These are phyloP conservation scores for Blennius ocellaris DNA, from an alignment of 2,113 vertebrate genomes.

Conservation along the genomic window DNA sequence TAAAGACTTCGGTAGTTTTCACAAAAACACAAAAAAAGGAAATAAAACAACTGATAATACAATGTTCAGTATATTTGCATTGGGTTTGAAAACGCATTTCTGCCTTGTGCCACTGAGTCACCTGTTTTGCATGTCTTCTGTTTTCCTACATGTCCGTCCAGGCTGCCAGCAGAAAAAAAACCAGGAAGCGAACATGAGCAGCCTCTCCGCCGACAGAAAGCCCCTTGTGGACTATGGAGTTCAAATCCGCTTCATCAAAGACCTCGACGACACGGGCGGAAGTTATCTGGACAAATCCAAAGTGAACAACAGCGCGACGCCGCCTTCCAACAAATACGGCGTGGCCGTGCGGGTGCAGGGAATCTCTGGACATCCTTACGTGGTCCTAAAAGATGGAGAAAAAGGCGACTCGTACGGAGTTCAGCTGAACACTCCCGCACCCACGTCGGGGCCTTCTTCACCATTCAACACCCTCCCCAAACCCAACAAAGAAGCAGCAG, in stretches of 20 bases:
- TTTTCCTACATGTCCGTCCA: slow-evolving; percentile 12
- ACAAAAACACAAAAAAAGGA: not conserved
- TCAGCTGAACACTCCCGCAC: slow-evolving; percentile 74
- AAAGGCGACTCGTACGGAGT: slow-evolving; percentile 92
- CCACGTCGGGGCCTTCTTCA: slow-evolving; percentile 74
- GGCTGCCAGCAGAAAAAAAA: not conserved
- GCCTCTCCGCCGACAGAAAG: slow-evolving; percentile 83
- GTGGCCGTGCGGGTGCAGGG: slow-evolving; percentile 95
- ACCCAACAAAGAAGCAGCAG: slow-evolving; percentile 24
- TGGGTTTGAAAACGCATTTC: slow-evolving; percentile 2
- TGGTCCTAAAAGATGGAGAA: slow-evolving; percentile 93
- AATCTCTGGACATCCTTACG: slow-evolving; percentile 94
- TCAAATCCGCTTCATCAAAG: slow-evolving; percentile 96
- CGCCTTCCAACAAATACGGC: slow-evolving; percentile 87
- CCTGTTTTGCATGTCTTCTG: slow-evolving; percentile 53
- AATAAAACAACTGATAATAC: not conserved
- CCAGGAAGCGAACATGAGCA: slow-evolving; percentile 76
- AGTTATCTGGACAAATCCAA: slow-evolving; percentile 69
- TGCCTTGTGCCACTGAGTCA: slow-evolving; percentile 24
- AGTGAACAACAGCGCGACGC: slow-evolving; percentile 49
- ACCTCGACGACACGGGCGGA: slow-evolving; percentile 84
- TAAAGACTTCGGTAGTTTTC: slow-evolving; percentile 1
- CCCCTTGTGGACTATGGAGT: slow-evolving; percentile 90
- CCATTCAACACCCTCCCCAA: slow-evolving; percentile 69
- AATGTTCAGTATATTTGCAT: not conserved